Conservation (phyloP, 1,140 invertebrate genomes). For the Helicoverpa zea region DNA sequence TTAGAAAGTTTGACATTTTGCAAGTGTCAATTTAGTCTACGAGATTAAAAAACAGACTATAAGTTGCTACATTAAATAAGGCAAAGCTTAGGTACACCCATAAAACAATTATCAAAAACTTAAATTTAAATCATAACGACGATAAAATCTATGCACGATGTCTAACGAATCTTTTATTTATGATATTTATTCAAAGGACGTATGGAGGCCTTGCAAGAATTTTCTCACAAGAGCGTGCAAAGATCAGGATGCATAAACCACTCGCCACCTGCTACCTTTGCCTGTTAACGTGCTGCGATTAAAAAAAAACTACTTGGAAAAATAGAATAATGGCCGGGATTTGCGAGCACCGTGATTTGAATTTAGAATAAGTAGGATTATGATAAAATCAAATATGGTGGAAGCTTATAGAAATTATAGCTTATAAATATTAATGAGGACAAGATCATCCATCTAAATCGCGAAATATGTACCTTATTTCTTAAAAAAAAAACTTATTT, state of each 20-base stretch:
- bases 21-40: too few species aligned
- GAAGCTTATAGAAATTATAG: background rate
- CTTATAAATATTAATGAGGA: background rate
- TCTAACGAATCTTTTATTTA: slow-evolving; percentile 7
- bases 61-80: too few species aligned
- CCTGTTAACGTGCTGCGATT: slow-evolving; percentile 50
- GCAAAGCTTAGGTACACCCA: background rate
- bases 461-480: too few species aligned
- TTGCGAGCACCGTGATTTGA: slow-evolving; percentile 18
- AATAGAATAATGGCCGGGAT: slow-evolving; percentile 47
- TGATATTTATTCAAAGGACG: slow-evolving; percentile 48
- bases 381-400: slow-evolving; percentile 5
- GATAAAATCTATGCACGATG: background rate
- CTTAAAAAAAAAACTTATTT: too few species aligned
- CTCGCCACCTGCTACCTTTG: slow-evolving; percentile 55
- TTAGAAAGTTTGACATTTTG: too few species aligned
- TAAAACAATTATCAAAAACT: background rate
- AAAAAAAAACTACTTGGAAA: slow-evolving; percentile 58
- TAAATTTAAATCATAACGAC: background rate
- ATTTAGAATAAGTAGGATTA: slow-evolving; percentile 23
- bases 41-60: too few species aligned
- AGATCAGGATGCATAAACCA: slow-evolving; percentile 70
- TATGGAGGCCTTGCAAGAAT: slow-evolving; percentile 25
- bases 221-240: slow-evolving; percentile 64
- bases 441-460: too few species aligned